Evolutionary conservation across 2,888 invertebrate genomes (phyloP).

Genomic region (Oscheius sp.): DNA sequence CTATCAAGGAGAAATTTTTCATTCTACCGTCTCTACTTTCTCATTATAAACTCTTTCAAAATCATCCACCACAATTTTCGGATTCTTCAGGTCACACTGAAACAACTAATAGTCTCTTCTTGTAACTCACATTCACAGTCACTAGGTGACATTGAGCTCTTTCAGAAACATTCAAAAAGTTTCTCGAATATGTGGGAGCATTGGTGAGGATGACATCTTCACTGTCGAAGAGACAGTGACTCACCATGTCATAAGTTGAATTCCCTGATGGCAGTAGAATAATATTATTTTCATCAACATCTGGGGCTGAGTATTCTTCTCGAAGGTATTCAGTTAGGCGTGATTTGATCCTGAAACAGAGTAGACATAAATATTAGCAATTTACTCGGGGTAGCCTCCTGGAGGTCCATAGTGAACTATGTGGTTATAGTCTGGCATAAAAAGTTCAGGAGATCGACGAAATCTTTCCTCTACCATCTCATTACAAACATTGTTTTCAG

Average conservation of each 20-base stretch:
- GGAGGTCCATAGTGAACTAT: slow-evolving; percentile 46
- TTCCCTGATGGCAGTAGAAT: slow-evolving; percentile 53
- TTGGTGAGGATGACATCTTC: slow-evolving; percentile 57
- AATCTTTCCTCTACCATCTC: slow-evolving; percentile 51
- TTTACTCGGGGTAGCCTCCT: slow-evolving; percentile 52
- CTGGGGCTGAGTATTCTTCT: neutral
- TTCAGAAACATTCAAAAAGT: slow-evolving; percentile 60
- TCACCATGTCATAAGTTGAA: slow-evolving; percentile 57
- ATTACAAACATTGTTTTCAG: slow-evolving; percentile 59
- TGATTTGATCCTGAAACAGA: slow-evolving; percentile 38
- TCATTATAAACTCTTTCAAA: slow-evolving; percentile 20
- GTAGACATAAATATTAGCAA: neutral
- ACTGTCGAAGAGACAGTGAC: slow-evolving; percentile 50
- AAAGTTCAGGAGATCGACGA: slow-evolving; percentile 42
- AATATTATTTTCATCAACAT: slow-evolving; percentile 35
- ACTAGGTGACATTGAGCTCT: slow-evolving; percentile 53
- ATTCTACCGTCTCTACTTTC: slow-evolving; percentile 1
- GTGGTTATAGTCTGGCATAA: slow-evolving; percentile 41
- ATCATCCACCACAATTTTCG: neutral
- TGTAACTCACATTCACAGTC: slow-evolving; percentile 37
- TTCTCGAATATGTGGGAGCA: slow-evolving; percentile 63
- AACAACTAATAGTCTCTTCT: neutral
- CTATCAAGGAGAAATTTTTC: neutral
- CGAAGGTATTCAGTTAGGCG: slow-evolving; percentile 43
- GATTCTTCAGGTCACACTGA: slow-evolving; percentile 28